Evolutionary conservation across 2,797 vertebrate genomes (phyloP), one percentile per base, ranked within the genome.

Genomic region (Pampus argenteus): DNA sequence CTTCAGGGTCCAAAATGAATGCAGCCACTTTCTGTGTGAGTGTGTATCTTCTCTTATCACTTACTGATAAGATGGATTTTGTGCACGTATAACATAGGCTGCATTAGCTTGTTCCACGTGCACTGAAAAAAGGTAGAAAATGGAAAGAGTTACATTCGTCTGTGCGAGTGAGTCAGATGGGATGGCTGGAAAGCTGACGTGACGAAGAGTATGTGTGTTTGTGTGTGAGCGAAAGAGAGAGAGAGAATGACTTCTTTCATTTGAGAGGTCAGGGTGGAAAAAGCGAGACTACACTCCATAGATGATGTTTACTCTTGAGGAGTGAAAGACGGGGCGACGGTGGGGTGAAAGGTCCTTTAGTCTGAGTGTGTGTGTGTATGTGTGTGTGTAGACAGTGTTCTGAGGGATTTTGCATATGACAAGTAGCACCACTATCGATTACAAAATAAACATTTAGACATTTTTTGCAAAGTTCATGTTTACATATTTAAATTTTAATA

Each of bases 211-310:
- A 66, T 51, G 59, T 20, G 76, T 40, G 71, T 3, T 70, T 34
- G 60, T 9, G 47, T 31, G 63, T 29, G 73, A 20, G 57, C n/a
- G 36, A 63, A 68, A 57, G 79, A 45, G 71, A 40, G 60, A 76
- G 73, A 9, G 73, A 9, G 73, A 94, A 93, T 85, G 91, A 81
- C 88, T 73, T 83, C 90, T 92, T 93, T 93, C 89, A 92, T 93
- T 91, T 86, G 56, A 74, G 77, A 18, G 82, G 82, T 82, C 79
- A 50, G 55, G 68, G 67, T 88, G 89, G 89, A 90, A 92, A 90
- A 91, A 84, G 74, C 65, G 17, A 78, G 85, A 40, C 71, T 59
- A 47, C 79, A 83, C 85, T 88, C 68, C 52, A 52, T 72, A 71
- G 79, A 87, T 74, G 74, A 69, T 89, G 90, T 91, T 92, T 92